phyloP scores from a whole-genome alignment of 2,888 invertebrate genomes.

The Dorcus parallelipipedus region DNA sequence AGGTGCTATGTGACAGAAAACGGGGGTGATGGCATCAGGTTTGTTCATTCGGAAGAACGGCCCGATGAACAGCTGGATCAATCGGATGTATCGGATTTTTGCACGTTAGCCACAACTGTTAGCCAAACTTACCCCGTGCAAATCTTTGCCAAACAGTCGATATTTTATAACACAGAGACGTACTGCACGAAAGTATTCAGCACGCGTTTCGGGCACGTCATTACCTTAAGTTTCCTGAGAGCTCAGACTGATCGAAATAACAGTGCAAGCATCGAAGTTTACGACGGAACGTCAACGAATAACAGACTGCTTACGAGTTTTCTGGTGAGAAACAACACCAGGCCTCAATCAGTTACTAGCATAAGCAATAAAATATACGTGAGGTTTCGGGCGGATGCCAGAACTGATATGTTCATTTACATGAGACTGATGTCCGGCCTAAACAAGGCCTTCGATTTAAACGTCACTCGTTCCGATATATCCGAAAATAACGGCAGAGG shows the following conservation, averaged over 20 bases:
- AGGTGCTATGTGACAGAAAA: slow-evolving; percentile 78
- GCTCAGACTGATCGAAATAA: slow-evolving; percentile 74
- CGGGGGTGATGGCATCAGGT: slow-evolving; percentile 87
- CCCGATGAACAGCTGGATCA: slow-evolving; percentile 73
- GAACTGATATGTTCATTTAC: slow-evolving; percentile 72
- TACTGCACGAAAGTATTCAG: slow-evolving; percentile 79
- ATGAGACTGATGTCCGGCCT: slow-evolving; percentile 74
- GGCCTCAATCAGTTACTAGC: slow-evolving; percentile 85
- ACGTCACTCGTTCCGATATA: slow-evolving; percentile 79
- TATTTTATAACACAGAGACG: slow-evolving; percentile 66
- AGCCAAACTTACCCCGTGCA: slow-evolving; percentile 86
- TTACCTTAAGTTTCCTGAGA: slow-evolving; percentile 83
- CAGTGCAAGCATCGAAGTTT: slow-evolving; percentile 71
- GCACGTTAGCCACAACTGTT: slow-evolving; percentile 76
- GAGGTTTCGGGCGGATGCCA: slow-evolving; percentile 70
- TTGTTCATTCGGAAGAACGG: slow-evolving; percentile 76
- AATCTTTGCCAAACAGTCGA: slow-evolving; percentile 76
- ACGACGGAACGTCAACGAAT: slow-evolving; percentile 70
- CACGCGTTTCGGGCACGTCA: slow-evolving; percentile 71
- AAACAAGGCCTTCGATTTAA: slow-evolving; percentile 80
- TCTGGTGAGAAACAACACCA: slow-evolving; percentile 75
- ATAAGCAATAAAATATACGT: slow-evolving; percentile 77
- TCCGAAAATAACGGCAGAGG: slow-evolving; percentile 92
- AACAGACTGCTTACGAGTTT: slow-evolving; percentile 71
- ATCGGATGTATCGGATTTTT: slow-evolving; percentile 77